Conservation (phyloP, 2,113 vertebrate genomes). For the Ciconia stormi region DNA sequence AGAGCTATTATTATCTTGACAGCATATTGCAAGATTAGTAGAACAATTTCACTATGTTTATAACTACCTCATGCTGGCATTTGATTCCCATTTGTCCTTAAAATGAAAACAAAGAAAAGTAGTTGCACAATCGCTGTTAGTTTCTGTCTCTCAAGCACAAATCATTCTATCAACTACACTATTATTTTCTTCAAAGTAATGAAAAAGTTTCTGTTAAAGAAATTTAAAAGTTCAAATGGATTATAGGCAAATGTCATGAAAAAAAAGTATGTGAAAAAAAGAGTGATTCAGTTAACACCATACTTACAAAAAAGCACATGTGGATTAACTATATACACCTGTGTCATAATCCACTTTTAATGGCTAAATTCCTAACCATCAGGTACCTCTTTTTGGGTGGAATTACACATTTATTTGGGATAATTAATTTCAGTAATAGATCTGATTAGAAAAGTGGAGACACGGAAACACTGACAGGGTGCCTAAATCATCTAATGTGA, state of each 20-base stretch:
- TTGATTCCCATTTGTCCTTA: conserved; percentile 49
- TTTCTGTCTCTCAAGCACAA: conserved; percentile 2
- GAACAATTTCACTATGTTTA: conserved; percentile 28
- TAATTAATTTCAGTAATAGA: background rate
- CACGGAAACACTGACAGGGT: background rate
- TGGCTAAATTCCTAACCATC: background rate
- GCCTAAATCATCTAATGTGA: background rate
- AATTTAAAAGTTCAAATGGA: background rate
- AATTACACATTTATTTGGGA: background rate
- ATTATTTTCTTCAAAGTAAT: background rate
- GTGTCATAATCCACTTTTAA: background rate
- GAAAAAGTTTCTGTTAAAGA: background rate
- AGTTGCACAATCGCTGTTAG: background rate
- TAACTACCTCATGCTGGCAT: conserved; percentile 1
- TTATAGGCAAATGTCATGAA: background rate
- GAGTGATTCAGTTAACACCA: background rate
- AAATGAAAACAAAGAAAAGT: conserved; percentile 47
- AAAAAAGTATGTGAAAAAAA: background rate
- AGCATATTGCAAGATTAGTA: conserved; percentile 39
- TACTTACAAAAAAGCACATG: background rate
- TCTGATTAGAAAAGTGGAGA: background rate
- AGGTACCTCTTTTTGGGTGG: background rate
- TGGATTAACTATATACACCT: background rate
- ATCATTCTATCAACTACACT: background rate
- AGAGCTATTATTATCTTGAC: conserved; percentile 40